A percentile compares a stretch with the other conserved stretches of the same genome.
These are phyloP conservation scores for Anarsia innoxiella DNA, from an alignment of 2,888 invertebrate species.

Conservation along the genomic window DNA sequence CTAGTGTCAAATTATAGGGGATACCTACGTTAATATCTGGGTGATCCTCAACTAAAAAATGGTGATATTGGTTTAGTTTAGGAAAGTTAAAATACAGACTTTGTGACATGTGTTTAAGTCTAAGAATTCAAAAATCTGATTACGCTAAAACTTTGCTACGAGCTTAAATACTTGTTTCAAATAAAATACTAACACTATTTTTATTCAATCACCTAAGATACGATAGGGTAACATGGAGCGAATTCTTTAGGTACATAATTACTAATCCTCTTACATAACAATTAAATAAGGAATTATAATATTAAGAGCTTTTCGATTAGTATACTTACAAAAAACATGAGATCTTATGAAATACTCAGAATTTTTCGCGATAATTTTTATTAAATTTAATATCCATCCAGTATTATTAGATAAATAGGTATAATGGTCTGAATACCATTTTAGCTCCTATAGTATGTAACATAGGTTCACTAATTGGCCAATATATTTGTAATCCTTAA, in stretches of 20 bases:
- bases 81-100: no score
- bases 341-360: constrained; percentile 69
- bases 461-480: constrained; percentile 51
- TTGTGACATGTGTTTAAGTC: not conserved
- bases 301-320: constrained; percentile 69
- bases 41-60: no score
- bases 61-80: no score
- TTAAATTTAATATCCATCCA: constrained; percentile 70
- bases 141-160: constrained; percentile 41
- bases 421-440: constrained; percentile 47
- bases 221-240: constrained; percentile 33
- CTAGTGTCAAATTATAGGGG: no score
- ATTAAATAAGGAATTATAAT: constrained; percentile 54
- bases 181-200: constrained; percentile 33
- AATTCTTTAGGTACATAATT: constrained; percentile 46
- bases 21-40: no score
- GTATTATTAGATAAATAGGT: constrained; percentile 71
- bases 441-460: constrained; percentile 55
- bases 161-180: constrained; percentile 47
- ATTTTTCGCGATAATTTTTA: constrained; percentile 67
- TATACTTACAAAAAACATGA: constrained; percentile 64
- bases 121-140: constrained; percentile 17
- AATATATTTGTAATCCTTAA: constrained; percentile 28
- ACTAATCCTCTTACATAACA: constrained; percentile 50
- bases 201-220: constrained; percentile 45